phyloP scores from a whole-genome alignment of 2,797 vertebrate species.

The Lerista edwardsae region DNA sequence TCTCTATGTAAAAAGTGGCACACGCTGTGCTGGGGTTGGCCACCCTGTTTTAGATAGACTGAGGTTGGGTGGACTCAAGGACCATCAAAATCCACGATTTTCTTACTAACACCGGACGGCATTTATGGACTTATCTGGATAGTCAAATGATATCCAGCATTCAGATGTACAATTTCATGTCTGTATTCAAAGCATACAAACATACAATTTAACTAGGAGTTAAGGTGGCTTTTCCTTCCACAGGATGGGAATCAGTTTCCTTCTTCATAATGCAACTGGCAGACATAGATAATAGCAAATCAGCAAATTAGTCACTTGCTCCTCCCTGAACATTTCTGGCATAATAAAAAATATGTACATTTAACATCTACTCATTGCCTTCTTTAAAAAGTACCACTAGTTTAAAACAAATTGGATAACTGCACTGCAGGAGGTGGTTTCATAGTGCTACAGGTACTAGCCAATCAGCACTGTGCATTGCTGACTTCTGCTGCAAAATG shows the following conservation, averaged over 20 bases:
- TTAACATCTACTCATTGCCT: neutral
- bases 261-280: neutral
- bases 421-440: neutral
- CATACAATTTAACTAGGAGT: neutral
- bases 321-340: neutral
- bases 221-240: neutral
- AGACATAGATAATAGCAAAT: neutral
- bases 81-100: no score
- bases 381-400: neutral
- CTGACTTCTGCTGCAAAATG: neutral
- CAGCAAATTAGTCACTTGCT: neutral
- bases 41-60: neutral
- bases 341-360: neutral
- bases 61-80: neutral
- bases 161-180: no score
- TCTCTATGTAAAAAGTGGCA: no score
- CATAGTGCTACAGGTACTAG: neutral
- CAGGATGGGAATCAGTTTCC: neutral
- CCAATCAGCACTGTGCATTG: neutral
- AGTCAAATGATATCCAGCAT: no score
- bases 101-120: no score
- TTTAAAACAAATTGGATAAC: neutral
- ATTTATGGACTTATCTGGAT: neutral
- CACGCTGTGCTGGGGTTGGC: no score
- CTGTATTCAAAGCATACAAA: neutral